These are phyloP conservation scores for Caenorhabditis zanzibari DNA, from an alignment of 2,888 invertebrate species.

Conservation along the genomic window DNA sequence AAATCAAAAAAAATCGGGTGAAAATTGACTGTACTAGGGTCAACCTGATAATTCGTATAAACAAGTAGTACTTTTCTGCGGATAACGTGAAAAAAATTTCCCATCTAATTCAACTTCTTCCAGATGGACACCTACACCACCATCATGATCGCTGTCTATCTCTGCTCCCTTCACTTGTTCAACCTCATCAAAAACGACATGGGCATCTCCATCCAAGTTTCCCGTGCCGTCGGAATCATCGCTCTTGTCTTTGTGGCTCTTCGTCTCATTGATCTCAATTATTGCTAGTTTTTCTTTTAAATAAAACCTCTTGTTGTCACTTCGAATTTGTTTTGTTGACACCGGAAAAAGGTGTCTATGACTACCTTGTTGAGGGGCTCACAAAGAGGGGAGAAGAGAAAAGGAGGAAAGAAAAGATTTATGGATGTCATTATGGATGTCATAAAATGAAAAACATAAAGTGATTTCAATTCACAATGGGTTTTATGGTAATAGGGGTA, in stretches of 20 bases:
- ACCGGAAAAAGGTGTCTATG: too few relatives aligned
- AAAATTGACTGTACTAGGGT: too few relatives aligned
- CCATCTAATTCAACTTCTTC: neutral
- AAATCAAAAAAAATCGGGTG: too few relatives aligned
- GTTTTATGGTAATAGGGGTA: neutral
- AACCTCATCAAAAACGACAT: neutral
- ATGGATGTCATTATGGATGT: neutral
- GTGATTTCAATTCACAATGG: neutral
- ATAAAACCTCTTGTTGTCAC: neutral
- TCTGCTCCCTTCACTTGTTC: conserved; percentile 2
- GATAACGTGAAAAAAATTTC: too few relatives aligned
- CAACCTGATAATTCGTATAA: too few relatives aligned
- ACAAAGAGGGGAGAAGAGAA: neutral
- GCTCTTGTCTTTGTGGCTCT: conserved; percentile 26
- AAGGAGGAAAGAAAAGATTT: neutral
- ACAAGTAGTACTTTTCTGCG: too few relatives aligned
- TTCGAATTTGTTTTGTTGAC: neutral
- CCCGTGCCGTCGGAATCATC: neutral
- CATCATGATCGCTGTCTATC: conserved; percentile 10
- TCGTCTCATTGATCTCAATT: conserved; percentile 18
- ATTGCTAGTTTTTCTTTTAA: conserved; percentile 5
- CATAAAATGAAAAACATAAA: neutral
- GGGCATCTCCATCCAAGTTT: neutral
- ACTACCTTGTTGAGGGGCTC: neutral
- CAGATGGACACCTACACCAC: conserved; percentile 13